These are phyloP conservation scores for Trogon melanurus DNA, from an alignment of 2,113 vertebrate genomes.

Conservation along the genomic window DNA sequence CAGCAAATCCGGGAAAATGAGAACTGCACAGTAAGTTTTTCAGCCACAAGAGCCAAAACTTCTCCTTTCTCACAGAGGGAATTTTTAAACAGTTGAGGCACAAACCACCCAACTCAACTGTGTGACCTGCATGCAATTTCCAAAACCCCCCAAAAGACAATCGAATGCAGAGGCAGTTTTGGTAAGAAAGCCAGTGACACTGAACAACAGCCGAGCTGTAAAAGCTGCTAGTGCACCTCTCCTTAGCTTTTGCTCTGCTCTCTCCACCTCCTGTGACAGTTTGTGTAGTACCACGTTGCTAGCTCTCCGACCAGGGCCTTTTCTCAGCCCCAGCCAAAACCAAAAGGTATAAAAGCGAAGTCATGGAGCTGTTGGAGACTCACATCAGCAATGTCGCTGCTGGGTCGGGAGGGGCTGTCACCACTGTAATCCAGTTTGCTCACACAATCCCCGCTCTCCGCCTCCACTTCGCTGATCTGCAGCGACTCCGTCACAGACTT, in stretches of 20 bases:
- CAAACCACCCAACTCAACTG: not conserved
- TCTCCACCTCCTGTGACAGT: not conserved
- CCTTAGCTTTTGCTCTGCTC: not conserved
- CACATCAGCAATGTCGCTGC: slow-evolving; percentile 78
- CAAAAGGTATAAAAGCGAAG: not conserved
- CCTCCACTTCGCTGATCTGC: slow-evolving; percentile 81
- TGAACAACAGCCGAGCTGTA: not conserved
- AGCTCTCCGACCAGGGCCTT: not conserved
- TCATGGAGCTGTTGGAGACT: not conserved
- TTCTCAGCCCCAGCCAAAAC: not conserved
- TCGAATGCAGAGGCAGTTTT: not conserved
- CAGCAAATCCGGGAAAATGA: not conserved
- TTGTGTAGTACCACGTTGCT: not conserved
- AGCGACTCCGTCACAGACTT: slow-evolving; percentile 52
- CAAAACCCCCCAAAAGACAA: not conserved
- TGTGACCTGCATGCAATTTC: rapidly evolving
- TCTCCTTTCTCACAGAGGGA: not conserved
- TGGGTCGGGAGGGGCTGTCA: slow-evolving; percentile 73
- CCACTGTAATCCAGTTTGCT: slow-evolving; percentile 67
- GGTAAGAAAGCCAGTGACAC: not conserved
- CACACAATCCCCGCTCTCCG: slow-evolving; percentile 71
- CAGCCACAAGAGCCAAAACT: not conserved
- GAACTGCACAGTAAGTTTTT: not conserved
- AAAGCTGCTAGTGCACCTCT: not conserved
- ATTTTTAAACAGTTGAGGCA: not conserved